Evolutionary conservation across 2,888 invertebrate genomes (phyloP).

Genomic region (Ectemnius cavifrons): DNA sequence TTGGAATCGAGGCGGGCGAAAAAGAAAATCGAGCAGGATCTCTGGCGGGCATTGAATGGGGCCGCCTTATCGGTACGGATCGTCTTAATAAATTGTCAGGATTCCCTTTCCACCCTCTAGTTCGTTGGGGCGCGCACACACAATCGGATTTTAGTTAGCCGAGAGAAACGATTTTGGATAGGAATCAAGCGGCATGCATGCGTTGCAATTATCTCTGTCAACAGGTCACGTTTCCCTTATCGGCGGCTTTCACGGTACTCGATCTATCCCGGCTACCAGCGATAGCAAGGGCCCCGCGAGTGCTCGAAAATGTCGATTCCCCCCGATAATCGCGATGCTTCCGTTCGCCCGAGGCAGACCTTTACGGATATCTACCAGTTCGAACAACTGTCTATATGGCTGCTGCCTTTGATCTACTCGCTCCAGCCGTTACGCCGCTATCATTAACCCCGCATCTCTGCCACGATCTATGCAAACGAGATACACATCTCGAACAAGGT

Average conservation of each 20-base stretch:
- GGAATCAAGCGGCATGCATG: slow-evolving; percentile 41
- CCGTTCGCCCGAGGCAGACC: slow-evolving; percentile 24
- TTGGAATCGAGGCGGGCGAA: slow-evolving; percentile 65
- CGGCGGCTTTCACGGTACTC: slow-evolving; percentile 34
- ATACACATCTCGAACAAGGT: background rate
- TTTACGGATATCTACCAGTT: background rate
- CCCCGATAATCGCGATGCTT: slow-evolving; percentile 45
- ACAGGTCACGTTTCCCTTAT: slow-evolving; percentile 54
- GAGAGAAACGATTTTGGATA: slow-evolving; percentile 54
- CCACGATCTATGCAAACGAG: slow-evolving; percentile 1
- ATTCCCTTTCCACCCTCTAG: slow-evolving; percentile 47
- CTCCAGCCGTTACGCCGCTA: background rate
- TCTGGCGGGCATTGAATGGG: slow-evolving; percentile 62
- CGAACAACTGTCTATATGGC: slow-evolving; percentile 2
- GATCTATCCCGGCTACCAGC: slow-evolving; percentile 38
- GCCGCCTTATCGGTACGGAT: slow-evolving; percentile 64
- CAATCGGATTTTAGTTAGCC: slow-evolving; percentile 47
- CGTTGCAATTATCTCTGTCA: slow-evolving; percentile 55
- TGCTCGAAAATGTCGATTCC: slow-evolving; percentile 29
- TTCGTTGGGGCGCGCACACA: slow-evolving; percentile 15
- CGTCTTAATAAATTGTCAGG: slow-evolving; percentile 71
- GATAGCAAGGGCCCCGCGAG: slow-evolving; percentile 19
- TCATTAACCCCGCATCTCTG: slow-evolving; percentile 7
- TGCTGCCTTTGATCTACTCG: slow-evolving; percentile 10
- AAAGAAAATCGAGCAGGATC: slow-evolving; percentile 67